A percentile compares a stretch with the other conserved stretches of the same genome.
These are phyloP conservation scores for Spisula solida DNA, from an alignment of 2,888 invertebrate species.

Conservation along the genomic window DNA sequence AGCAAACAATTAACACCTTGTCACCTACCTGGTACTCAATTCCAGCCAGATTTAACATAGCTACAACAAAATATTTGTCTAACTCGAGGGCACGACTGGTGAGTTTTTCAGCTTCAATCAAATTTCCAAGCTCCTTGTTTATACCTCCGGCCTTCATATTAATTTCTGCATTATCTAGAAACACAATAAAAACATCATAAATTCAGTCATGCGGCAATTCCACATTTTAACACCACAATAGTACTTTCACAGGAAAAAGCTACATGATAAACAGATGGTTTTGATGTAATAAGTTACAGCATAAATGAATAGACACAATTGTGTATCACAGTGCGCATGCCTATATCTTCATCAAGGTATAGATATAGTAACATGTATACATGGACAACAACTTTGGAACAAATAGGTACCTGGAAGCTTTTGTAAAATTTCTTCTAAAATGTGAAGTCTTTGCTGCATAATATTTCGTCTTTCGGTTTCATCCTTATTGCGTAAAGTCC, in stretches of 20 bases:
- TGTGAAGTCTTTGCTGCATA: conserved; percentile 58
- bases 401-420: conserved; percentile 75
- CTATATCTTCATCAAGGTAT: too few relatives aligned
- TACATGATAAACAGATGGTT: too few relatives aligned
- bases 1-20: not conserved
- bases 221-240: too few relatives aligned
- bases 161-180: conserved; percentile 80
- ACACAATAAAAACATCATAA: not conserved
- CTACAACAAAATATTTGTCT: conserved; percentile 80
- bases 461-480: conserved; percentile 49
- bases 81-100: conserved; percentile 75
- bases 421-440: conserved; percentile 66
- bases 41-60: conserved; percentile 77
- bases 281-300: too few relatives aligned
- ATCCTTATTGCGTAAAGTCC: conserved; percentile 34
- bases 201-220: too few relatives aligned
- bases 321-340: too few relatives aligned
- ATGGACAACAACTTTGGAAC: too few relatives aligned
- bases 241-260: too few relatives aligned
- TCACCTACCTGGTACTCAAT: conserved; percentile 72
- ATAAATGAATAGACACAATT: too few relatives aligned
- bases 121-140: conserved; percentile 72
- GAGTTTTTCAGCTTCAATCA: conserved; percentile 70
- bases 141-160: conserved; percentile 76
- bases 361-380: too few relatives aligned